Conservation (phyloP, 2,797 vertebrate genomes). For the Microctenopoma steveboyesi region DNA sequence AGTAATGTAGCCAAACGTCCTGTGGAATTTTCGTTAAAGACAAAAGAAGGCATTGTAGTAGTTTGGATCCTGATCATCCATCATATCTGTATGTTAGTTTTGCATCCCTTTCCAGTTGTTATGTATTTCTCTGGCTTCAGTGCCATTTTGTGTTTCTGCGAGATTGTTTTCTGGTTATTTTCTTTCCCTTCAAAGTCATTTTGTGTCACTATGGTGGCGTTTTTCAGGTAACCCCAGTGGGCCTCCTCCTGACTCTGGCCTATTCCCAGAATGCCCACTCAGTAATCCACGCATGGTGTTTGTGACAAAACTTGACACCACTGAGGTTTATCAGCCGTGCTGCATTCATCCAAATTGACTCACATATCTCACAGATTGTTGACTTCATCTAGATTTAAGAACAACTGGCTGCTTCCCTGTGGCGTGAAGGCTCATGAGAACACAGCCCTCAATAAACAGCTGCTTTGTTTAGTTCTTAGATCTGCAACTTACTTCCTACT, state of each 20-base stretch:
- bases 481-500: constrained; percentile 24
- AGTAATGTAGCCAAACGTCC: neutral
- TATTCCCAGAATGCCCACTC: neutral
- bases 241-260: neutral
- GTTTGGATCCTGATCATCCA: neutral
- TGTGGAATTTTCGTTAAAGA: neutral
- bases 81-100: neutral
- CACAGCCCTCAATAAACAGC: constrained; percentile 39
- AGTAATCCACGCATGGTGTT: constrained; percentile 7
- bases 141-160: neutral
- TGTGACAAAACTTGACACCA: neutral
- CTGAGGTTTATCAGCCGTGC: neutral
- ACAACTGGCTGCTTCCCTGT: constrained; percentile 12
- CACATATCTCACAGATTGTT: constrained; percentile 23
- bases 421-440: constrained; percentile 22
- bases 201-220: neutral
- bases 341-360: constrained; percentile 17
- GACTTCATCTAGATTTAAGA: constrained; percentile 18
- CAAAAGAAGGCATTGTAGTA: neutral
- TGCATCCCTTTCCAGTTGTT: neutral
- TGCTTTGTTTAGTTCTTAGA: constrained; percentile 42
- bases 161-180: neutral
- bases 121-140: no score
- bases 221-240: neutral
- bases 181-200: neutral